These are phyloP conservation scores for Acanthosepion lycidas DNA, from an alignment of 2,888 invertebrate genomes.

Conservation along the genomic window DNA sequence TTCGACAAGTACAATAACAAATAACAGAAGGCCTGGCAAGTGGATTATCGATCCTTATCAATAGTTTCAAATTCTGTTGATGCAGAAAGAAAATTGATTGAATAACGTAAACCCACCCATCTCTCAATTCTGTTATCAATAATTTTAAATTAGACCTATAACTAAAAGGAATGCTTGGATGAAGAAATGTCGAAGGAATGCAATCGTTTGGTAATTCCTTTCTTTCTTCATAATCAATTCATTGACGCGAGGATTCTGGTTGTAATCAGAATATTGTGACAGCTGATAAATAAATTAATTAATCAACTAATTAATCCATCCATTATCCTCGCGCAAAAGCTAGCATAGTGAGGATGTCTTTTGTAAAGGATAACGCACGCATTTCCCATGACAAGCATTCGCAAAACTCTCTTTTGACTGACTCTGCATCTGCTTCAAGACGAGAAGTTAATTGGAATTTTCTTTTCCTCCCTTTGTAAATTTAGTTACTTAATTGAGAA, in stretches of 20 bases:
- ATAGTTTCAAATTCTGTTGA: too few species aligned
- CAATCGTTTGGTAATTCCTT: background rate
- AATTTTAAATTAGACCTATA: too few species aligned
- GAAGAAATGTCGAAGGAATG: too few species aligned
- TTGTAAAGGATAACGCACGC: background rate
- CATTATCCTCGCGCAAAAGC: background rate
- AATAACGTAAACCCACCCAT: too few species aligned
- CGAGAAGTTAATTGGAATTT: background rate
- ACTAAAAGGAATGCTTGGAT: too few species aligned
- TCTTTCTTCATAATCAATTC: background rate
- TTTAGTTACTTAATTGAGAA: background rate
- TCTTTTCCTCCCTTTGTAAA: background rate
- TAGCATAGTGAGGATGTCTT: background rate
- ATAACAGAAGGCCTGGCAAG: too few species aligned
- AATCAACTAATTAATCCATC: background rate
- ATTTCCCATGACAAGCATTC: background rate
- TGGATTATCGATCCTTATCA: too few species aligned
- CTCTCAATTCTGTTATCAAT: too few species aligned
- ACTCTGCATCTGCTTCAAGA: background rate
- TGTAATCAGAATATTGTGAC: background rate
- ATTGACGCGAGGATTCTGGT: background rate
- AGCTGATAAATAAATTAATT: slow-evolving; percentile 25
- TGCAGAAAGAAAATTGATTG: too few species aligned
- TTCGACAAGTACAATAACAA: too few species aligned
- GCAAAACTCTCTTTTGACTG: background rate